Base-by-base conservation (phyloP, 2,888 invertebrate species). In the Phalera bucephala region DNA sequence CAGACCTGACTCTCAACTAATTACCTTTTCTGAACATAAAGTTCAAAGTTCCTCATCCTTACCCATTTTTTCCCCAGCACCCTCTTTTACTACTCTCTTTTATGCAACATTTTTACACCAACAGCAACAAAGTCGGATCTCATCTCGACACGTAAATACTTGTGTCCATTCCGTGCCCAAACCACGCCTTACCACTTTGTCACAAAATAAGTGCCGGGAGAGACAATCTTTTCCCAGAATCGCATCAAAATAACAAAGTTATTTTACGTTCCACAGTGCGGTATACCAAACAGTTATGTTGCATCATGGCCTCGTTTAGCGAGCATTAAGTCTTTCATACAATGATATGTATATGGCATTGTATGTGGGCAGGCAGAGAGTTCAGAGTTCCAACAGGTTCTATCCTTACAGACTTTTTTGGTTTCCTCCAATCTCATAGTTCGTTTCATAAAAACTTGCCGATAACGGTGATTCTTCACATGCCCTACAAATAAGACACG, bases 101-200 rank as follows among this genome's bases (percentile, higher is more conserved):
- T n/a, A n/a, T 17, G 5, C 17, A 17, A 17, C 5, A 5, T 17
- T 17, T 17, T 17, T 3, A 17, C 5, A 41, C 44, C 43, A 40
- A 53, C 43, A 50, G 46, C 28, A 34, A 54, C 60, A 54, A 52
- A 54, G 56, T 41, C 25, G 32, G n/a, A 25, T 32, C 32, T 28
- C n/a, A 27, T 25, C 6, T 11, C 17, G 17, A 3, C 14, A 25
- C 5, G 10, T 12, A 1, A 13, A 21, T 11, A 13, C 25, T n/a
- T 4, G 2, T 26, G 26, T 17, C 17, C 17, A 27, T 27, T 27
- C 4, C 7, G 27, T 8, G 27, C 6, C 2, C n/a, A 27, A 21
- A 3, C 11, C 27, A 27, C 14, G 13, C 13, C 12, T 11, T 1
- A 7, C 27, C 13, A 27, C 27, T 27, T 27, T 15, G 27, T 27